These are phyloP conservation scores for Aphidoletes aphidimyza DNA, from an alignment of 2,888 invertebrate genomes.

Conservation along the genomic window DNA sequence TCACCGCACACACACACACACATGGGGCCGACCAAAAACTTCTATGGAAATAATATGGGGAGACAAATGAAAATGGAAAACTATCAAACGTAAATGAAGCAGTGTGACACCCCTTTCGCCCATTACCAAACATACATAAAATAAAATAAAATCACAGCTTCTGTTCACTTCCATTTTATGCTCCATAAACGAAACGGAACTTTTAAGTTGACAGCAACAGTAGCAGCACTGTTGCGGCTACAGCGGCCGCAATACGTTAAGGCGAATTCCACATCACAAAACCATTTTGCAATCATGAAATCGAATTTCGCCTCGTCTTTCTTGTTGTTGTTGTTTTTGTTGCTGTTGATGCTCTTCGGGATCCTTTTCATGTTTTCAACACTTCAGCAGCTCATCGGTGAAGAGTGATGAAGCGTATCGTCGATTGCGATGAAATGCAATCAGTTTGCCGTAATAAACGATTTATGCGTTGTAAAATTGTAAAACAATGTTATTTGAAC, in stretches of 20 bases:
- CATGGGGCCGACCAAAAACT: neutral
- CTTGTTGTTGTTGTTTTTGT: neutral
- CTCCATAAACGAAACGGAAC: slow-evolving; percentile 24
- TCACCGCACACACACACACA: too few relatives aligned
- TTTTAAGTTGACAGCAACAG: slow-evolving; percentile 5
- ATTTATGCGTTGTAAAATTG: slow-evolving; percentile 51
- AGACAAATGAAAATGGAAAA: slow-evolving; percentile 52
- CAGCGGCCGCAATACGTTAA: neutral
- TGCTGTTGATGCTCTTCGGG: too few relatives aligned
- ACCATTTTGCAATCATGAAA: slow-evolving; percentile 33
- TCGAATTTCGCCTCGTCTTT: neutral
- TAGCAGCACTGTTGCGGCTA: too few relatives aligned
- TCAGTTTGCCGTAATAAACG: slow-evolving; percentile 22
- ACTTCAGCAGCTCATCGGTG: neutral
- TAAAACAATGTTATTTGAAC: slow-evolving; percentile 28
- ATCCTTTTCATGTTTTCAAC: too few relatives aligned
- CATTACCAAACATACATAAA: neutral
- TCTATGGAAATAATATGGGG: neutral
- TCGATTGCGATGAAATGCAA: slow-evolving; percentile 2
- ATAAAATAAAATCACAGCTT: slow-evolving; percentile 1
- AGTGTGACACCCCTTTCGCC: slow-evolving; percentile 53
- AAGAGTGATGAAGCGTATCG: neutral
- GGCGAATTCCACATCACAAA: slow-evolving; percentile 15
- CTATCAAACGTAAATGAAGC: slow-evolving; percentile 55
- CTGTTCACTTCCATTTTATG: neutral